Conservation (phyloP, 2,888 invertebrate genomes). For the Sthenelais limicola region DNA sequence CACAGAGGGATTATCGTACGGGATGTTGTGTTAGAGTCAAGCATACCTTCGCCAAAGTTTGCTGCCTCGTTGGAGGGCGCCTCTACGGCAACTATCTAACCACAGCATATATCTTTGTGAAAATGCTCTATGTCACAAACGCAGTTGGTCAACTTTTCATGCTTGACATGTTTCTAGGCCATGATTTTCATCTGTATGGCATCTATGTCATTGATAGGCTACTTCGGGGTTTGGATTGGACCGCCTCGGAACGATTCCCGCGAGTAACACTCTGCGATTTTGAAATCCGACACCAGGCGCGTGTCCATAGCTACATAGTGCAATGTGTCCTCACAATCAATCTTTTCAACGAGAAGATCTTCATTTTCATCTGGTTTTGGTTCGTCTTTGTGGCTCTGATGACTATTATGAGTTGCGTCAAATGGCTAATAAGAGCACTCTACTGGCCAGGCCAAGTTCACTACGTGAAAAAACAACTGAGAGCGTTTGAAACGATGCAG, state of each 20-base stretch:
- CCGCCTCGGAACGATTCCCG: conserved; percentile 69
- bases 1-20: conserved; percentile 71
- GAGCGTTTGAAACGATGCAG: conserved; percentile 56
- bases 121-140: conserved; percentile 72
- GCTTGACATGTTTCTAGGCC: conserved; percentile 74
- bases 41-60: conserved; percentile 70
- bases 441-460: conserved; percentile 57
- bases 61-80: conserved; percentile 71
- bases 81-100: conserved; percentile 74
- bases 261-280: conserved; percentile 72
- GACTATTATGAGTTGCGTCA: conserved; percentile 53
- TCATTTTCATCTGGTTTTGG: conserved; percentile 62
- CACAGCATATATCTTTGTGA: conserved; percentile 73
- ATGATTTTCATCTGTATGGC: conserved; percentile 72
- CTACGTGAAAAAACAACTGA: conserved; percentile 54
- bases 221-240: conserved; percentile 69
- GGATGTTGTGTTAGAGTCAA: conserved; percentile 70
- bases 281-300: conserved; percentile 61
- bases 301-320: conserved; percentile 57
- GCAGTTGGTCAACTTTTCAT: conserved; percentile 74
- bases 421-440: conserved; percentile 56
- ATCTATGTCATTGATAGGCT: conserved; percentile 74
- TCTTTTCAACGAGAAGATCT: conserved; percentile 61
- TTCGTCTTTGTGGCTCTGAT: conserved; percentile 55
- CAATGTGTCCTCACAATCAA: conserved; percentile 60